A percentile compares a stretch with the other conserved stretches of the same genome.
phyloP scores from a whole-genome alignment of 2,888 invertebrate species.

The Dicranocentrus wangi region DNA sequence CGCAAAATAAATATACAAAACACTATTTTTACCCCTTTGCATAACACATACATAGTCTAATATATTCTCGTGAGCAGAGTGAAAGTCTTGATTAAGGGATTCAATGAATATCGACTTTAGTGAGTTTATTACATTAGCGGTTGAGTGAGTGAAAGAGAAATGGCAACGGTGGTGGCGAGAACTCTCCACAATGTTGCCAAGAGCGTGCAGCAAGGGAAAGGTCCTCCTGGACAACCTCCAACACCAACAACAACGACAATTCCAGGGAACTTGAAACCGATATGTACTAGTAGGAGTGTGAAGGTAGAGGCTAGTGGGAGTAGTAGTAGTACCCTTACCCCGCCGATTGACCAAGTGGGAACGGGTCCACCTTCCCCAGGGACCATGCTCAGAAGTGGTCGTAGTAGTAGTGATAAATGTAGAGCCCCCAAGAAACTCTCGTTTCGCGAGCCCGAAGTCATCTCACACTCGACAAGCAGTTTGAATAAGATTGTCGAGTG shows the following conservation, averaged over 20 bases:
- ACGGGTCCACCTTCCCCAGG: conserved; percentile 24
- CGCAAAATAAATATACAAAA: too few relatives aligned
- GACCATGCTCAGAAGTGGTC: conserved; percentile 32
- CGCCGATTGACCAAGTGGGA: background rate
- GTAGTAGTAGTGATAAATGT: conserved; percentile 66
- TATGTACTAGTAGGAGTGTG: background rate
- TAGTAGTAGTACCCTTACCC: background rate
- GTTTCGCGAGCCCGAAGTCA: conserved; percentile 88
- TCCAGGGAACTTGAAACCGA: background rate
- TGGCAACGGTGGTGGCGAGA: conserved; percentile 36
- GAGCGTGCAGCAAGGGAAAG: too few relatives aligned
- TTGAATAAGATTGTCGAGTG: conserved; percentile 46
- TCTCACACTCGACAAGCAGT: conserved; percentile 73
- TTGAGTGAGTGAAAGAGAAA: too few relatives aligned
- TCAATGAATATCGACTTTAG: too few relatives aligned
- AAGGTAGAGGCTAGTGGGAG: conserved; percentile 5
- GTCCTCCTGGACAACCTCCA: too few relatives aligned
- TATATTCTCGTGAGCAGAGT: too few relatives aligned
- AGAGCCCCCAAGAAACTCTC: conserved; percentile 83
- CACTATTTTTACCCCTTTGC: too few relatives aligned
- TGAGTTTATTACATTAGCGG: too few relatives aligned
- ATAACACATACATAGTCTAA: too few relatives aligned
- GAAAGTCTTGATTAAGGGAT: too few relatives aligned
- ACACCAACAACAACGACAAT: too few relatives aligned
- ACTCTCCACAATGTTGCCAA: conserved; percentile 69